Percentiles rank a stretch among this genome's conserved stretches.
Evolutionary conservation across 2,888 invertebrate species (phyloP).

Genomic region (Meta bourneti): DNA sequence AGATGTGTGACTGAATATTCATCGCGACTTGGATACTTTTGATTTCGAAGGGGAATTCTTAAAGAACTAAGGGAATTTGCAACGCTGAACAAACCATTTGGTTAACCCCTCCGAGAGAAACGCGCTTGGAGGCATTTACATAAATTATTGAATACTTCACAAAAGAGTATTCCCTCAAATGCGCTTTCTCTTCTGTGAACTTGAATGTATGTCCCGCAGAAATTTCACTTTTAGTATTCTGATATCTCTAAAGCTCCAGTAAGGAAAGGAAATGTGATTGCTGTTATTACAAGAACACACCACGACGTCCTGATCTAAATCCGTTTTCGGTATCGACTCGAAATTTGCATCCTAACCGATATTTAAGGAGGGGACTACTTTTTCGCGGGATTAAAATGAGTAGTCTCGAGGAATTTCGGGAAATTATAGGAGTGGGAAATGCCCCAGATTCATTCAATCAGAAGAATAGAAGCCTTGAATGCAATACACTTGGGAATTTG

Average conservation of each 20-base stretch:
- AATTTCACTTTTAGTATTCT: conserved; percentile 27
- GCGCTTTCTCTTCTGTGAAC: conserved; percentile 2
- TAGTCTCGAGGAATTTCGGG: neutral
- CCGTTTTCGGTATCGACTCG: conserved; percentile 50
- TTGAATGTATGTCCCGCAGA: conserved; percentile 1
- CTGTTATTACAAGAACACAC: conserved; percentile 33
- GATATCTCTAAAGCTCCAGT: conserved; percentile 14
- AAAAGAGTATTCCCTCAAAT: conserved; percentile 18
- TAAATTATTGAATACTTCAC: conserved; percentile 43
- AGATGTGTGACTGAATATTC: neutral
- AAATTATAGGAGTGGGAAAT: neutral
- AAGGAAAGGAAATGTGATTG: conserved; percentile 27
- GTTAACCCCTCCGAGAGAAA: conserved; percentile 12
- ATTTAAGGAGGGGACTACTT: conserved; percentile 7
- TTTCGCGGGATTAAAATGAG: neutral
- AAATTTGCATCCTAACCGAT: conserved; percentile 42
- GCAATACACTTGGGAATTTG: neutral
- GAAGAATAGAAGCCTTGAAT: neutral
- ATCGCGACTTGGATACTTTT: neutral
- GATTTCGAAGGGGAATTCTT: neutral
- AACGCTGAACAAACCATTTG: conserved; percentile 20
- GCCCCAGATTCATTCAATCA: neutral
- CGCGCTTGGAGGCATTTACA: conserved; percentile 32
- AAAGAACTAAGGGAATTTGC: conserved; percentile 17
- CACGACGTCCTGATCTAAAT: conserved; percentile 10